Conservation (phyloP, 1,140 invertebrate genomes). For the Neodiprion fabricii region DNA sequence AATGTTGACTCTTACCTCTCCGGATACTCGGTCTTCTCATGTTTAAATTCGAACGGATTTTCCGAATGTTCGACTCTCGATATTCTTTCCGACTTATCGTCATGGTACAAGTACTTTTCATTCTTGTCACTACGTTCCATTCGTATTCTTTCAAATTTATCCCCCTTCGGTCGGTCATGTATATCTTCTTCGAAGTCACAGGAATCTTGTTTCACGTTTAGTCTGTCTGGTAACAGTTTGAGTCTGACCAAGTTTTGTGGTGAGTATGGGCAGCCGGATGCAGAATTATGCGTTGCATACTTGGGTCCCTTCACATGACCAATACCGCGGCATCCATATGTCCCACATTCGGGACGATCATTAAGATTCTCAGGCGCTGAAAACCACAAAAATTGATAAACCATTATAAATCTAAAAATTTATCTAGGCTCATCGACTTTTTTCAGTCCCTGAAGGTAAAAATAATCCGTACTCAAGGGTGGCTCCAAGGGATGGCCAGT, state of each 20-base stretch:
- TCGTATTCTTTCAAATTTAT: conserved; percentile 49
- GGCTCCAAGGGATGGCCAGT: conserved; percentile 87
- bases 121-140: conserved; percentile 43
- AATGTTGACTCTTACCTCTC: conserved; percentile 41
- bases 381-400: conserved; percentile 29
- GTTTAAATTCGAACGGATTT: conserved; percentile 47
- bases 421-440: conserved; percentile 7
- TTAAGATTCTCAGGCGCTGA: conserved; percentile 68
- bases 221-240: conserved; percentile 62
- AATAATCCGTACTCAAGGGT: conserved; percentile 70
- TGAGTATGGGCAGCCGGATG: conserved; percentile 86
- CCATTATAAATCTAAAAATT: background rate
- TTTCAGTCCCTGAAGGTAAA: conserved; percentile 17
- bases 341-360: conserved; percentile 70
- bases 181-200: conserved; percentile 53
- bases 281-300: conserved; percentile 76
- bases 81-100: conserved; percentile 45
- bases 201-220: conserved; percentile 53
- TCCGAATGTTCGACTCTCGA: conserved; percentile 55
- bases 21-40: conserved; percentile 36
- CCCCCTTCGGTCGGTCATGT: conserved; percentile 44
- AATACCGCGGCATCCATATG: conserved; percentile 79
- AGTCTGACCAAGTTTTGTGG: conserved; percentile 72
- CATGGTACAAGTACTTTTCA: conserved; percentile 38
- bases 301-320: conserved; percentile 80